Percentiles rank a stretch among this genome's conserved stretches.
These are phyloP conservation scores for Magallana angulata DNA, from an alignment of 1,140 invertebrate species.

Conservation along the genomic window DNA sequence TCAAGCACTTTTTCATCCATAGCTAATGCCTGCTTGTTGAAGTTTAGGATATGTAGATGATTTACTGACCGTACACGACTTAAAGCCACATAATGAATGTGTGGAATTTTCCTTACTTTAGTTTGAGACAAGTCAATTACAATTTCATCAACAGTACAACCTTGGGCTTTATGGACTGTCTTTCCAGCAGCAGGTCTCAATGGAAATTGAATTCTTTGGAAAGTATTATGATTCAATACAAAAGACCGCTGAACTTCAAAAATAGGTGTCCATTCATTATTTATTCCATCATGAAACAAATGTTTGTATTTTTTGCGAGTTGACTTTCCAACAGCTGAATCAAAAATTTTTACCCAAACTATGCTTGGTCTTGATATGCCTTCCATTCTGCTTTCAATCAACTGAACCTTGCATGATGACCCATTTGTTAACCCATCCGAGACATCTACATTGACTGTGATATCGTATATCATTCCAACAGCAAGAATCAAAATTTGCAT, in stretches of 20 bases:
- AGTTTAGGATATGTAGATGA: constrained; percentile 21
- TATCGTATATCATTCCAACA: constrained; percentile 40
- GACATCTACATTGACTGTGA: constrained; percentile 37
- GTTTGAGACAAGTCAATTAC: constrained; percentile 41
- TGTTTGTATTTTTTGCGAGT: constrained; percentile 33
- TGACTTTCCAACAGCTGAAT: neutral
- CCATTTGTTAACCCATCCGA: constrained; percentile 46
- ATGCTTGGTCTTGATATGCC: constrained; percentile 42
- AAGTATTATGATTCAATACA: constrained; percentile 34
- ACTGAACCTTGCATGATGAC: constrained; percentile 10
- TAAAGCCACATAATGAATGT: constrained; percentile 44
- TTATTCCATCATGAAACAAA: constrained; percentile 8
- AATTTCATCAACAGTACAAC: constrained; percentile 46
- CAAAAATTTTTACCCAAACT: constrained; percentile 5
- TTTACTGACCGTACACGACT: neutral
- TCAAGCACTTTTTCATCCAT: constrained; percentile 24
- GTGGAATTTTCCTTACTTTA: neutral
- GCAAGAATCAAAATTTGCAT: neutral
- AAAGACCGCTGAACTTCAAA: constrained; percentile 25
- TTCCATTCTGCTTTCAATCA: neutral
- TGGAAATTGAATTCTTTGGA: constrained; percentile 42
- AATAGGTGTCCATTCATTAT: constrained; percentile 36
- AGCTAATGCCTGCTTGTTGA: constrained; percentile 40
- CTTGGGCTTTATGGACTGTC: constrained; percentile 43
- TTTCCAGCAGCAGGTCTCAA: constrained; percentile 36